Evolutionary conservation across 2,888 invertebrate species (phyloP).

Genomic region (Thera obeliscata): DNA sequence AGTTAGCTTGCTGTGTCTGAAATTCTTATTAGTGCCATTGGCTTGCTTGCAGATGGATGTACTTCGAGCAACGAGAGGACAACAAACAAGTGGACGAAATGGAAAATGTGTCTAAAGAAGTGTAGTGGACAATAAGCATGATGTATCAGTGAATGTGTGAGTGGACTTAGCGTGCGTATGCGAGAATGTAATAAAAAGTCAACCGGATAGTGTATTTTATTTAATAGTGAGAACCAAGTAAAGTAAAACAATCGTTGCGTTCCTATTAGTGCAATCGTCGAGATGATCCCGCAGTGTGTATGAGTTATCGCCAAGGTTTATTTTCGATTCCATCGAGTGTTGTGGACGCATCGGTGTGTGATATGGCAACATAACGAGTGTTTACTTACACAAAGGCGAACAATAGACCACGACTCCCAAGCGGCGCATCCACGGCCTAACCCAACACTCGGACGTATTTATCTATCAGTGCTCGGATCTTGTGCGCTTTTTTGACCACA

Average conservation of each 20-base stretch:
- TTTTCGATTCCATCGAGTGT: slow-evolving; percentile 65
- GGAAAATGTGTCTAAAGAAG: slow-evolving; percentile 55
- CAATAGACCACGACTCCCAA: slow-evolving; percentile 60
- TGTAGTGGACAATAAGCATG: slow-evolving; percentile 53
- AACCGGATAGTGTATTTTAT: slow-evolving; percentile 37
- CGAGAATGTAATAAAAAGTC: slow-evolving; percentile 42
- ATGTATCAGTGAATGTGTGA: slow-evolving; percentile 56
- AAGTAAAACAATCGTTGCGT: slow-evolving; percentile 34
- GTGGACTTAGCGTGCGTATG: slow-evolving; percentile 47
- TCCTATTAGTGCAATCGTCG: slow-evolving; percentile 34
- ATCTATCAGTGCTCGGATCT: slow-evolving; percentile 51
- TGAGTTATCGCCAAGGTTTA: slow-evolving; percentile 62
- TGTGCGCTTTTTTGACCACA: slow-evolving; percentile 49
- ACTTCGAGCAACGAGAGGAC: slow-evolving; percentile 81
- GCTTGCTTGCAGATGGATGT: slow-evolving; percentile 86
- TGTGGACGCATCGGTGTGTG: slow-evolving; percentile 67
- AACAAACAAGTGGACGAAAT: slow-evolving; percentile 52
- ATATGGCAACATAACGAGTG: slow-evolving; percentile 74
- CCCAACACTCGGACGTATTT: slow-evolving; percentile 59
- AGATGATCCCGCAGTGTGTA: slow-evolving; percentile 48
- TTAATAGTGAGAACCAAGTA: slow-evolving; percentile 23
- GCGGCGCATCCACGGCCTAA: slow-evolving; percentile 50
- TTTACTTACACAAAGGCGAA: slow-evolving; percentile 67
- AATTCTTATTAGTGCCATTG: slow-evolving; percentile 24
- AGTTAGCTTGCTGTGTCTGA: slow-evolving; percentile 24